Evolutionary conservation across 2,888 invertebrate genomes (phyloP).

Genomic region (Apamea monoglypha): DNA sequence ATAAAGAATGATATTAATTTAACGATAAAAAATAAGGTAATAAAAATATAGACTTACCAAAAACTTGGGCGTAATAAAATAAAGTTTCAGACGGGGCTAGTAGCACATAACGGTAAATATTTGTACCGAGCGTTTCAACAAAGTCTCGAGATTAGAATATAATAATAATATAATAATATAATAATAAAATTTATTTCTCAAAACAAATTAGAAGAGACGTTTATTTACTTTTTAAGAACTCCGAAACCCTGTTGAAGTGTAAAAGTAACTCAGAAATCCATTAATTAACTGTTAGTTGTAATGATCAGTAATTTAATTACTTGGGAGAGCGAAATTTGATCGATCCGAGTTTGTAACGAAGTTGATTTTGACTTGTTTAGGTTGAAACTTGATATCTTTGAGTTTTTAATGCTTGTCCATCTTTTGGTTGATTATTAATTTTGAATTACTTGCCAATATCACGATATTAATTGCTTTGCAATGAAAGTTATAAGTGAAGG

Average conservation of each 20-base stretch:
- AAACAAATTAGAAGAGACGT: slow-evolving; percentile 53
- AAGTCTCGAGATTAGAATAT: slow-evolving; percentile 58
- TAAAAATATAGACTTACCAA: slow-evolving; percentile 29
- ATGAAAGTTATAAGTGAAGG: slow-evolving; percentile 19
- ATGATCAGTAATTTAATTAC: slow-evolving; percentile 71
- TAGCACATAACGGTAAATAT: slow-evolving; percentile 67
- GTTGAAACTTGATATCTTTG: slow-evolving; percentile 59
- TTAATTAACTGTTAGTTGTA: slow-evolving; percentile 72
- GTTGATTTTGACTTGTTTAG: slow-evolving; percentile 63
- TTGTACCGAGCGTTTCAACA: slow-evolving; percentile 67
- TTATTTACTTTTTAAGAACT: slow-evolving; percentile 70
- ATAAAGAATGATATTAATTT: slow-evolving; percentile 9
- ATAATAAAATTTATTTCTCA: too few species aligned
- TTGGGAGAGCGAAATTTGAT: slow-evolving; percentile 68
- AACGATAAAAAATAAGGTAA: slow-evolving; percentile 15
- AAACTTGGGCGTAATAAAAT: slow-evolving; percentile 48
- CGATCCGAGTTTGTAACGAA: slow-evolving; percentile 67
- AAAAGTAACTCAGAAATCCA: slow-evolving; percentile 66
- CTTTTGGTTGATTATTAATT: slow-evolving; percentile 51
- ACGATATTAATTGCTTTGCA: slow-evolving; percentile 33
- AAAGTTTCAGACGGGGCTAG: slow-evolving; percentile 42
- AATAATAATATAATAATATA: too few species aligned
- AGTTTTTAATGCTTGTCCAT: slow-evolving; percentile 55
- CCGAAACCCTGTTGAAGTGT: slow-evolving; percentile 57
- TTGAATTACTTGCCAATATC: slow-evolving; percentile 40